phyloP scores from a whole-genome alignment of 2,797 vertebrate species.

The Hoplostethus mediterraneus region DNA sequence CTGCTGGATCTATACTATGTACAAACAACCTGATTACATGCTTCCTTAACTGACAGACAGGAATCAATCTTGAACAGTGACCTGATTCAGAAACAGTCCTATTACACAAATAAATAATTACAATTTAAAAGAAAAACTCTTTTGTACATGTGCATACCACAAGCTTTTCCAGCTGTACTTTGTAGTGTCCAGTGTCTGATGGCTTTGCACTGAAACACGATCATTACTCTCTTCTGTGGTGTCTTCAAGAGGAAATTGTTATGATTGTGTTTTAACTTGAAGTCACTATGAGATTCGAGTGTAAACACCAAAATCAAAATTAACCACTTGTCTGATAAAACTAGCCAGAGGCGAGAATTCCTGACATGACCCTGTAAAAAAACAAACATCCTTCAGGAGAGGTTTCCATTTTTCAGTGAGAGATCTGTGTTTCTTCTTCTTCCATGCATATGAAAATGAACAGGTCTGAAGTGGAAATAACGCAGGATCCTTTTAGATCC shows the following conservation, averaged over 20 bases:
- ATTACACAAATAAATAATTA: constrained; percentile 76
- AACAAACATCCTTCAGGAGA: constrained; percentile 32
- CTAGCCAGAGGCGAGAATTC: constrained; percentile 41
- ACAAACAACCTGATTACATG: constrained; percentile 79
- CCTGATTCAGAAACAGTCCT: constrained; percentile 53
- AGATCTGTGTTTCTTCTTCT: constrained; percentile 44
- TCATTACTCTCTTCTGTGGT: constrained; percentile 18
- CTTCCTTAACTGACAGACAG: constrained; percentile 56
- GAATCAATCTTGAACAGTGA: constrained; percentile 65
- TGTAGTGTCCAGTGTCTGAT: constrained; percentile 44
- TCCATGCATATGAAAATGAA: constrained; percentile 67
- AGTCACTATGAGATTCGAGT: constrained; percentile 28
- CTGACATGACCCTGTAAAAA: constrained; percentile 47
- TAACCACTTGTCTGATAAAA: constrained; percentile 30
- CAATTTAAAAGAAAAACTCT: constrained; percentile 62
- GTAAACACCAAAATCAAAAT: constrained; percentile 32
- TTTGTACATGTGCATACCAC: constrained; percentile 62
- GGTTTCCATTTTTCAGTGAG: constrained; percentile 30
- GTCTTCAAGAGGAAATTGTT: constrained; percentile 34
- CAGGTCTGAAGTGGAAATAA: constrained; percentile 61
- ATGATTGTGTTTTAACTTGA: constrained; percentile 55
- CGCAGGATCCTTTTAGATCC: constrained; percentile 59
- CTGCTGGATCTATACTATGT: constrained; percentile 66
- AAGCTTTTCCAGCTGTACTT: constrained; percentile 41
- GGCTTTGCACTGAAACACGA: constrained; percentile 39